These are phyloP conservation scores for Glyphotaelius pellucidus DNA, from an alignment of 2,888 invertebrate species.

Conservation along the genomic window DNA sequence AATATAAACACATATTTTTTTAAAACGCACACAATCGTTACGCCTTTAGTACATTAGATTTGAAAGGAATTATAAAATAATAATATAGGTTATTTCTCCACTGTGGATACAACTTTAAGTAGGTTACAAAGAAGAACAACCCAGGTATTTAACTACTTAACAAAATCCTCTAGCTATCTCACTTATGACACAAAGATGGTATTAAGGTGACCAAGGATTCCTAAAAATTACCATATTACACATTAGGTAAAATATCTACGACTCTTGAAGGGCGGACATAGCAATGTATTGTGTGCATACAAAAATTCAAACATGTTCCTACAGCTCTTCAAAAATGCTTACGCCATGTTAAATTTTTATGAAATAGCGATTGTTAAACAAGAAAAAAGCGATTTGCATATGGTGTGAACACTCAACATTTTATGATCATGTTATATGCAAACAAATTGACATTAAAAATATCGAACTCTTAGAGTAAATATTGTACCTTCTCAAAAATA, in stretches of 20 bases:
- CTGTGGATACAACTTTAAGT: too few relatives aligned
- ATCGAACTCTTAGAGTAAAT: neutral
- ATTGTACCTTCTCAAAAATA: neutral
- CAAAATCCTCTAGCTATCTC: neutral
- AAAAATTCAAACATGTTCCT: neutral
- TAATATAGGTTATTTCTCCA: too few relatives aligned
- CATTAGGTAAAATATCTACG: neutral
- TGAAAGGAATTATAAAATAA: too few relatives aligned
- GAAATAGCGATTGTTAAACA: neutral
- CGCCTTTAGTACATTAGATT: too few relatives aligned
- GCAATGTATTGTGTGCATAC: neutral
- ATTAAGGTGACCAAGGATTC: neutral
- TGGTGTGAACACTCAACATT: neutral
- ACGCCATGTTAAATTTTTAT: neutral
- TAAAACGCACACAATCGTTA: too few relatives aligned
- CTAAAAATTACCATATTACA: neutral
- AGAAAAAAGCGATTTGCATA: neutral
- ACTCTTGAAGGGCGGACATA: neutral
- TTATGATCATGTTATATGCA: neutral
- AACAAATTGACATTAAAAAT: neutral
- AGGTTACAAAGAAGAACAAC: too few relatives aligned
- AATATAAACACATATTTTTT: too few relatives aligned
- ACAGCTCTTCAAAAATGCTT: neutral
- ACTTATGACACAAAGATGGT: neutral
- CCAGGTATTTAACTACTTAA: neutral